These are phyloP conservation scores for Amblyopsis hoosieri DNA, from an alignment of 2,797 vertebrate species.

Conservation along the genomic window DNA sequence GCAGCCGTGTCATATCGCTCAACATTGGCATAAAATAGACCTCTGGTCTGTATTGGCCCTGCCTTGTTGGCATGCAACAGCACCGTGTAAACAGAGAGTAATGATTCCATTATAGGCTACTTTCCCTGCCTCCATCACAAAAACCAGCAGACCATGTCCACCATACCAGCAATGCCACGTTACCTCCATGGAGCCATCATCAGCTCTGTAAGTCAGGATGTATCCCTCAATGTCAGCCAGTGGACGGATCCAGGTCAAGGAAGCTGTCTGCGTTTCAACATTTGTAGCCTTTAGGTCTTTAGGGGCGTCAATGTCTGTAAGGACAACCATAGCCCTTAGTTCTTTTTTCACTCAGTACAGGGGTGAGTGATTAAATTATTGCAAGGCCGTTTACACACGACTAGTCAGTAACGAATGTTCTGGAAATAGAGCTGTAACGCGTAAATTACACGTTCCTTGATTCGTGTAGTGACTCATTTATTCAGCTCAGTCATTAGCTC, in stretches of 20 bases:
- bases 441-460: too few relatives aligned
- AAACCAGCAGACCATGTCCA: too few relatives aligned
- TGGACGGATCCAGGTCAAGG: slow-evolving; percentile 83
- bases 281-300: slow-evolving; percentile 76
- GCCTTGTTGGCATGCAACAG: too few relatives aligned
- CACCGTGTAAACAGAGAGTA: too few relatives aligned
- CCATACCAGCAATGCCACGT: neutral
- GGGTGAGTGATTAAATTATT: neutral
- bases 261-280: slow-evolving; percentile 70
- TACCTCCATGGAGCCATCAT: slow-evolving; percentile 74
- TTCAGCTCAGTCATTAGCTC: too few relatives aligned
- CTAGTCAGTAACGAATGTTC: neutral
- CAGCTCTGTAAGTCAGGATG: slow-evolving; percentile 78
- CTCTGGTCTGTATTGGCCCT: too few relatives aligned
- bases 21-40: too few relatives aligned
- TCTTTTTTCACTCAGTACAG: neutral
- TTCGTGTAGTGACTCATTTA: neutral
- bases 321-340: slow-evolving; percentile 26
- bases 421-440: too few relatives aligned
- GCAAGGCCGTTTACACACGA: neutral
- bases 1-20: too few relatives aligned
- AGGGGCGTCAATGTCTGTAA: slow-evolving; percentile 85
- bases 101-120: too few relatives aligned
- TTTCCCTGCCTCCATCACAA: too few relatives aligned
- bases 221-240: slow-evolving; percentile 85